phyloP scores from a whole-genome alignment of 2,113 vertebrate species.

The Alligator sinensis region DNA sequence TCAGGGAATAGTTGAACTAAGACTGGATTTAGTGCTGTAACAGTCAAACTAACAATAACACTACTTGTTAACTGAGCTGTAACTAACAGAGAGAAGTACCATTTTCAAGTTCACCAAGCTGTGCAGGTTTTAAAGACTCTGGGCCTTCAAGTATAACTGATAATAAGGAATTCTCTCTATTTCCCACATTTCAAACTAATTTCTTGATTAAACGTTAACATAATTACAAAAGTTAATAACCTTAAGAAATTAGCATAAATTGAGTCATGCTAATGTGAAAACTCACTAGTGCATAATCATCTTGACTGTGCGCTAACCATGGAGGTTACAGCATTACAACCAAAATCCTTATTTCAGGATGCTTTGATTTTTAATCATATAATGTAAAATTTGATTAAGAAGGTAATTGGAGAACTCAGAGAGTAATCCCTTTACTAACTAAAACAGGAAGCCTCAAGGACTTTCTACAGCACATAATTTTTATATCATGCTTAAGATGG shows the following conservation, averaged over 20 bases:
- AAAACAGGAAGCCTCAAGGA: neutral
- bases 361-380: conserved; percentile 15
- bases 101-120: neutral
- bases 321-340: conserved; percentile 17
- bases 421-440: neutral
- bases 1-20: neutral
- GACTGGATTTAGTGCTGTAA: neutral
- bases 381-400: neutral
- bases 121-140: neutral
- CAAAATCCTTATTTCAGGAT: neutral
- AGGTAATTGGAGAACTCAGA: conserved; percentile 19
- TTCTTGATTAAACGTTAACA: conserved; percentile 67
- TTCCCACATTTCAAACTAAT: conserved; percentile 28
- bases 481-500: conserved; percentile 11
- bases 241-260: conserved; percentile 62
- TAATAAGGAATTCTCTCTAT: neutral
- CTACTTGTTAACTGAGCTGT: neutral
- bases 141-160: neutral
- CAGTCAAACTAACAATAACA: neutral
- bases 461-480: neutral
- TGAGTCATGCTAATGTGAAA: conserved; percentile 39
- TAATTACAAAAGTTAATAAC: conserved; percentile 72
- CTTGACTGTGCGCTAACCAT: neutral
- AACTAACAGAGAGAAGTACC: neutral
- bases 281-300: conserved; percentile 46